Base-by-base conservation (phyloP, 2,113 vertebrate genomes). In the Xiphophorus couchianus region DNA sequence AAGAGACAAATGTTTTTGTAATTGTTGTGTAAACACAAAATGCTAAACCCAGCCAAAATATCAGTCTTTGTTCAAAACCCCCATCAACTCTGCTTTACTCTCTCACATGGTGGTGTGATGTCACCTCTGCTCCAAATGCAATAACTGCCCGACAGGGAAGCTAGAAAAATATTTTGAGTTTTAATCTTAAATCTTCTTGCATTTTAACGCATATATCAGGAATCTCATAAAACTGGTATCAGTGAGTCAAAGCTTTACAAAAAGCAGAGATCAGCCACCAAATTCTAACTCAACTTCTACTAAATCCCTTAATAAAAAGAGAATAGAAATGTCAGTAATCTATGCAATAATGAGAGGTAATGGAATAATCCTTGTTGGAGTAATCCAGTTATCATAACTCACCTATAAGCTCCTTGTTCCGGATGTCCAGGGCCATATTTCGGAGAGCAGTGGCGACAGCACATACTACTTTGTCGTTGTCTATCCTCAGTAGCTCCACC, bases 351-450 rank as follows among this genome's bases (percentile, higher is more conserved):
- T 19, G 44, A 48, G 17, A 48, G 44, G 44, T 48, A 19, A 19
- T 19, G 17, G 14, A 48, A 48, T 48, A 17, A 19, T 48, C 15
- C 44, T 48, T 48, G 44, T 6, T 48, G 33, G n/a, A 31, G 68
- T 71, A 39, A 22, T 3, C 22, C 29, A 37, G 2, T 31, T 29
- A 44, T 73, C 68, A 73, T 15, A 15, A 95, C 97, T 58, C 95
- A 99, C 98, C 98, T 14, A 99, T 99, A 86, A 99, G 92, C 79
- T 99, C 98, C 91, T 99, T 99, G 91, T 99, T 99, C 93, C 98
- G 95, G 91, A 99, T 96, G 86, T 99, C 98, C 94, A 99, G 93
- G 85, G 98, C 98, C 98, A 99, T 99, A 91, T 99, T 99, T 87
- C 98, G 94, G 90, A 99, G 96, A 15, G 98, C 98, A 0, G 98